Evolutionary conservation across 2,113 vertebrate species (phyloP).

Genomic region (Pipa parva): DNA sequence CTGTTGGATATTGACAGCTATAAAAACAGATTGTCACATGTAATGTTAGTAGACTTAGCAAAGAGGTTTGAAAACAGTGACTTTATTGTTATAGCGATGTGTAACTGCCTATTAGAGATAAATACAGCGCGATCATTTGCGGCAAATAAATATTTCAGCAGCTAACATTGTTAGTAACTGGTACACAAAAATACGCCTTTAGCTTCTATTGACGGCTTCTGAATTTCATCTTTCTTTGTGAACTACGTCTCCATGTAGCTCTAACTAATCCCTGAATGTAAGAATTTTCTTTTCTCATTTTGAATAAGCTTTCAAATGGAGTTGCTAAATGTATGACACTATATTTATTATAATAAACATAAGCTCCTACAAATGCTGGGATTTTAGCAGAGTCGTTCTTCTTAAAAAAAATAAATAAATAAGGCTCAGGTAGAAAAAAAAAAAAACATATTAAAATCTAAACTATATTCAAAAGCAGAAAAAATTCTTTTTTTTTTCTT

Average conservation of each 20-base stretch:
- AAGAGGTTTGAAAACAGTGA: no score
- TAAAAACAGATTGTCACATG: not conserved
- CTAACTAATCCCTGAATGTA: not conserved
- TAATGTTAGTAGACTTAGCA: not conserved
- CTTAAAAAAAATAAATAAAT: no score
- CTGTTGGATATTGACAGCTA: not conserved
- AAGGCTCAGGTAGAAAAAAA: not conserved
- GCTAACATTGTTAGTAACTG: not conserved
- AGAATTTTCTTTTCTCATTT: not conserved
- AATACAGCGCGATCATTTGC: not conserved
- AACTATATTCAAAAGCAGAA: not conserved
- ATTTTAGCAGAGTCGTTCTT: not conserved
- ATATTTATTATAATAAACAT: not conserved
- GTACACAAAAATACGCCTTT: not conserved
- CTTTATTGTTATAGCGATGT: no score
- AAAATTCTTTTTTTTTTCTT: no score
- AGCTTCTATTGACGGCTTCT: no score
- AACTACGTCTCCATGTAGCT: no score
- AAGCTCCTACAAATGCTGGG: not conserved
- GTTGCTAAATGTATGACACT: not conserved
- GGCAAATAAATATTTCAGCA: not conserved
- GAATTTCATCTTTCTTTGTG: not conserved
- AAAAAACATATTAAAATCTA: not conserved
- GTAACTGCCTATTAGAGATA: no score
- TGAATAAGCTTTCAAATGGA: not conserved